These are phyloP conservation scores for Agonopterix heracliana DNA, from an alignment of 2,888 invertebrate genomes.

Conservation along the genomic window DNA sequence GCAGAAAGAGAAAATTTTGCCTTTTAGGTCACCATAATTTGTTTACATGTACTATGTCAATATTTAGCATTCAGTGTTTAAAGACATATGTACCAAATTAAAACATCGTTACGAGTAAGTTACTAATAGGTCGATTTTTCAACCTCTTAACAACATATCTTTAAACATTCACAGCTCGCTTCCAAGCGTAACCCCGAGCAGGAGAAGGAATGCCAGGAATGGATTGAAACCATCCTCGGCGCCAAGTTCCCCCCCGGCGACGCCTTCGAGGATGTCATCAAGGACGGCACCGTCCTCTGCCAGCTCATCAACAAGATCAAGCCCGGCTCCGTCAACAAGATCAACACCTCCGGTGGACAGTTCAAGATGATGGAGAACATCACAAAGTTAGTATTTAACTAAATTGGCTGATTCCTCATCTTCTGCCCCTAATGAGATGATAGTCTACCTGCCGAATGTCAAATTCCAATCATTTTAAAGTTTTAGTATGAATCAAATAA, in stretches of 20 bases:
- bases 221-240: conserved; percentile 92
- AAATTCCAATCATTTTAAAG: background rate
- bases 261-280: conserved; percentile 90
- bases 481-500: background rate
- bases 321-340: conserved; percentile 91
- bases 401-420: background rate
- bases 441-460: background rate
- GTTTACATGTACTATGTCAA: background rate
- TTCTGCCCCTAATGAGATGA: no score
- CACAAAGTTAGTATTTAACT: conserved; percentile 86
- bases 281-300: conserved; percentile 95
- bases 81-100: no score
- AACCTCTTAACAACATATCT: no score
- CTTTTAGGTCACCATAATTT: background rate
- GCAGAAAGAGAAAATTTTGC: background rate
- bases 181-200: conserved; percentile 88
- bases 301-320: conserved; percentile 94
- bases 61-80: no score
- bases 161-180: conserved; percentile 78
- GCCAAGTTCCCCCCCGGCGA: conserved; percentile 91
- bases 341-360: conserved; percentile 96
- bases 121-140: no score
- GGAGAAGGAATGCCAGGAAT: conserved; percentile 92
- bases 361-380: conserved; percentile 99
- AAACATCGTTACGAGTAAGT: no score